phyloP scores from a whole-genome alignment of 2,113 vertebrate species.

The Colossoma macropomum region DNA sequence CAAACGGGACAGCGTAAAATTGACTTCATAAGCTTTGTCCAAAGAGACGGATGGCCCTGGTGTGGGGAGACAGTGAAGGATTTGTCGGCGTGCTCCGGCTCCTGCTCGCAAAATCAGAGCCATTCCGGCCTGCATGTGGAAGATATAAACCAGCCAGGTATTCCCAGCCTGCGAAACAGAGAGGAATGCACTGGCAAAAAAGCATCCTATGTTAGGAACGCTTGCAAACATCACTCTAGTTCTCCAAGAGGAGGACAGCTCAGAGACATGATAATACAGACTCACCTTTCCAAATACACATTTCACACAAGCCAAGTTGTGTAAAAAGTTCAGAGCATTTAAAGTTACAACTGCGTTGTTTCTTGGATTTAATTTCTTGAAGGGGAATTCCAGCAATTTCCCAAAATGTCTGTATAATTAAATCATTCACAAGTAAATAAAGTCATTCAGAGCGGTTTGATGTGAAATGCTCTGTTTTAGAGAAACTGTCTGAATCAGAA shows the following conservation, averaged over 20 bases:
- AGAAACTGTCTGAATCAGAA: no score
- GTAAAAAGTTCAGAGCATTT: background rate
- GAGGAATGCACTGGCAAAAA: conserved; percentile 71
- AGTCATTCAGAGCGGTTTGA: no score
- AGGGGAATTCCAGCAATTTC: no score
- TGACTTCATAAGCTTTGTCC: conserved; percentile 77
- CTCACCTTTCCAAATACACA: background rate
- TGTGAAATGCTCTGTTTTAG: no score
- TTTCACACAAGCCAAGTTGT: background rate
- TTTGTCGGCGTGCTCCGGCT: conserved; percentile 76
- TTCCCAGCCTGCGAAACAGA: conserved; percentile 68
- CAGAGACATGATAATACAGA: background rate
- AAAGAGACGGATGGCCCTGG: conserved; percentile 74
- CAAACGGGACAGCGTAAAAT: conserved; percentile 80
- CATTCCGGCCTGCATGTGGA: conserved; percentile 74
- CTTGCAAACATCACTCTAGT: conserved; percentile 26
- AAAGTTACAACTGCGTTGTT: background rate
- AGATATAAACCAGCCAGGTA: conserved; percentile 83
- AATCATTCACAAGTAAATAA: no score
- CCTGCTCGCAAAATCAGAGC: conserved; percentile 68
- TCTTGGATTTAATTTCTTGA: no score
- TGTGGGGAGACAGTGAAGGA: conserved; percentile 70
- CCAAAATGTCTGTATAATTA: no score
- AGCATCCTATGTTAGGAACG: conserved; percentile 34
- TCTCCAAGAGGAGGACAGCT: background rate